Percentiles rank a stretch among this genome's conserved stretches.
Conservation (phyloP, 2,888 invertebrate species). For the Bugula neritina region DNA sequence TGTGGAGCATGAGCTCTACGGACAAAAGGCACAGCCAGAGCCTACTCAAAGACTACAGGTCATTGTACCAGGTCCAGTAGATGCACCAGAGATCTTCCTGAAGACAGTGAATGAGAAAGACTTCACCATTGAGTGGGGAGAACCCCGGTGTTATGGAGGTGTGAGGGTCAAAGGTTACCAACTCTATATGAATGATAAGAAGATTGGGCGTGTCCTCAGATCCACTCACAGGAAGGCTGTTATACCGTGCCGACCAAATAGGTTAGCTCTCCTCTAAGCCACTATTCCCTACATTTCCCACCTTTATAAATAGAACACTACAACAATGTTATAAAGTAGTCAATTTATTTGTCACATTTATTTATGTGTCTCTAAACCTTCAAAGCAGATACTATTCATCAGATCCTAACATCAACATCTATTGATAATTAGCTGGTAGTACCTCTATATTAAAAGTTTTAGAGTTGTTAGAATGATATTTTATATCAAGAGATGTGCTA, state of each 20-base stretch:
- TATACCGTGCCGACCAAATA: conserved; percentile 49
- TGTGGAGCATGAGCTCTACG: conserved; percentile 42
- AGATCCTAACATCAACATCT: too few species aligned
- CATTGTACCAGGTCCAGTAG: conserved; percentile 51
- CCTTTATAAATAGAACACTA: neutral
- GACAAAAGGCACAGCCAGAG: conserved; percentile 40
- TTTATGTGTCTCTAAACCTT: too few species aligned
- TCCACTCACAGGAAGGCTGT: conserved; percentile 49
- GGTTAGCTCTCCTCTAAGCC: conserved; percentile 37
- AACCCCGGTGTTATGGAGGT: conserved; percentile 48
- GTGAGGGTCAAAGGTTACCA: conserved; percentile 49
- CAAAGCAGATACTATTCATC: too few species aligned
- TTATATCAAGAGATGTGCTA: too few species aligned
- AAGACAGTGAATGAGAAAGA: conserved; percentile 43
- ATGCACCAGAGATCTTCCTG: conserved; percentile 49
- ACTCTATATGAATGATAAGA: conserved; percentile 51
- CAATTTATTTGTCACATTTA: too few species aligned
- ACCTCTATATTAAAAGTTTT: too few species aligned
- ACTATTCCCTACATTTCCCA: too few species aligned
- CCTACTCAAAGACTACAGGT: conserved; percentile 44
- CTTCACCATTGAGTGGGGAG: conserved; percentile 52
- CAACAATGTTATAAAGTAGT: too few species aligned
- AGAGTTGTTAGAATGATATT: too few species aligned
- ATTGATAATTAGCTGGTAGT: too few species aligned
- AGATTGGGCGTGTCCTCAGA: conserved; percentile 47